Evolutionary conservation across 2,113 vertebrate genomes (phyloP).

Genomic region (Carassius auratus): DNA sequence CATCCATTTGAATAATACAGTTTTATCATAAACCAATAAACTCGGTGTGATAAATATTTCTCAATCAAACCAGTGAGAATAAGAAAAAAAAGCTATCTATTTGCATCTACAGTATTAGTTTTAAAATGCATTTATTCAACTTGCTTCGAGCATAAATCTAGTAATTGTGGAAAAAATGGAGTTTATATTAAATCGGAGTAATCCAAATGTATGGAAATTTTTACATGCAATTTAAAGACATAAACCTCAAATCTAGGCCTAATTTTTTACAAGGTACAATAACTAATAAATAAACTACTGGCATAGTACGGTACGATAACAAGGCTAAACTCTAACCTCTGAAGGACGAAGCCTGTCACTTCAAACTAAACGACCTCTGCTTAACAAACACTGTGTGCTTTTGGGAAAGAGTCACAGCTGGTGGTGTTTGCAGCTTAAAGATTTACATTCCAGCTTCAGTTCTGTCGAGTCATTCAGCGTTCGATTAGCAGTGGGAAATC

Average conservation of each 20-base stretch:
- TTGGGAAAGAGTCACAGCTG: not conserved
- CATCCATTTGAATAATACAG: not conserved
- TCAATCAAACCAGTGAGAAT: too few relatives aligned
- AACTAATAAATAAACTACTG: not conserved
- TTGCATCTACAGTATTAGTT: too few relatives aligned
- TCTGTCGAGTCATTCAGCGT: not conserved
- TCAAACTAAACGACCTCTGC: not conserved
- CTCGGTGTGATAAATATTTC: too few relatives aligned
- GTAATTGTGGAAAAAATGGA: too few relatives aligned
- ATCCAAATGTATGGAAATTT: not conserved
- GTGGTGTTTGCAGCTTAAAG: not conserved
- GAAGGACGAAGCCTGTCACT: not conserved
- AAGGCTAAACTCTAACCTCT: not conserved
- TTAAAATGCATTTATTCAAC: too few relatives aligned
- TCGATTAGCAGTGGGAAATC: constrained; percentile 8
- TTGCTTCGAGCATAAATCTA: too few relatives aligned
- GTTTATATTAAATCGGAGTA: not conserved
- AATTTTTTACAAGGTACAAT: not conserved
- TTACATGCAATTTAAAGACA: not conserved
- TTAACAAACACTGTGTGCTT: not conserved
- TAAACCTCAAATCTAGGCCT: not conserved
- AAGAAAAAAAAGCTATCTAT: too few relatives aligned
- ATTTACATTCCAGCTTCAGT: not conserved
- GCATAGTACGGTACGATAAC: not conserved
- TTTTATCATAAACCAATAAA: not conserved